Base-by-base conservation (phyloP, 2,113 vertebrate species). In the Phainopepla nitens region DNA sequence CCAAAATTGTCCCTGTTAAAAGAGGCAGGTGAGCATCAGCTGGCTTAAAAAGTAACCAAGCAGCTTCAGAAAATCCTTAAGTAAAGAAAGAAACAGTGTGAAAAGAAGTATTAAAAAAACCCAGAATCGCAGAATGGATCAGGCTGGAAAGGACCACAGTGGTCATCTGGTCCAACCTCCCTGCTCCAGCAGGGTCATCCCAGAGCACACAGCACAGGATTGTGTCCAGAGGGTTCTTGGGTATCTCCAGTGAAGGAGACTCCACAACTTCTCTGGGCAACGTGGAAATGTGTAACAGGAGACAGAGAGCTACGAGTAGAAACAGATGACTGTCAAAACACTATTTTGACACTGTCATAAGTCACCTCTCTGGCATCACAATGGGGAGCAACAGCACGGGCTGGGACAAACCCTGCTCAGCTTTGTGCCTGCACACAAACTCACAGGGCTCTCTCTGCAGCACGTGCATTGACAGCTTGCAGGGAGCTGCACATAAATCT, bases 361-460 rank as follows among this genome's bases (percentile, higher is more conserved):
- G 29, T 72, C 28, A 11, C 31, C 31, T 24, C 17, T 44, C 29
- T 54, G 49, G 49, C 19, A 36, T 58, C 31, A 20, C 68, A n/a
- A 19, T 16, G 35, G 24, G 14, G 13, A 15, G 33, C 1, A 14
- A 7, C 29, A 45, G 28, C 3, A 11, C 0, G 0, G 65, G 18
- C 65, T 44, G n/a, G 18, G 20, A 28, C 19, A 23, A 33, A 18
- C 42, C 7, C 24, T 29, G 12, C 65, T 57, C 8, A 3, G 47
- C 22, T 66, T n/a, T 28, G 36, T 44, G 29, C 21, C 25, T 61
- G 47, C 5, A 1, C 47, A 7, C 1, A 2, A 35, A 14, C 47
- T 65, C 1, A 0, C 2, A 15, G n/a, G n/a, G 19, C 36, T 53
- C 39, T 42, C 35, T 57, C 22, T n/a, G 39, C 41, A 50, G 13